Evolutionary conservation across 37 sponge, comb jelly and placozoan genomes (phyloP), one percentile per base, ranked within the genome.

Genomic region (Aphrocallistes beatrix): DNA sequence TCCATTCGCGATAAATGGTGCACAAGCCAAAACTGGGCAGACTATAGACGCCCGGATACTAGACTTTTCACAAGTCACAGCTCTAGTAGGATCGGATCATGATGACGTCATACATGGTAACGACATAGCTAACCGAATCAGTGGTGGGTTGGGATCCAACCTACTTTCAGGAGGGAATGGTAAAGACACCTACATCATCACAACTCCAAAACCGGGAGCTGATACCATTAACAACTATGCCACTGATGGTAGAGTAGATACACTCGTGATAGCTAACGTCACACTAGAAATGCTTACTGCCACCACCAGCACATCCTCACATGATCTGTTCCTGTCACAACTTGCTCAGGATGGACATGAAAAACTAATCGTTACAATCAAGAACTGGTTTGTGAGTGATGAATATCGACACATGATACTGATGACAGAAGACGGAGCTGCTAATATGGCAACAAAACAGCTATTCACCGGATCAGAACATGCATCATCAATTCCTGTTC

Each of bases 141-240:
- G 38, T 36, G 75, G 42, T 36, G 87, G 87, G 48, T 13, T 23
- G 37, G 87, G 87, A 37, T 23, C 82, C 36, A 83, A 87, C 37
- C 25, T 36, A 34, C 34, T 87, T 0, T 37, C 1, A 39, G 87
- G 87, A 36, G 83, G 51, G 3, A 38, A 87, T 1, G 87, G 87
- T 34, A 38, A 36, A 34, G 87, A 87, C 38, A 36, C 37, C 23
- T 87, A 87, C 51, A 17, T 28, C 28, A 47, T 87, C 45, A 21
- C 51, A 1, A 39, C 38, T 37, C 19, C 1, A 19, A 38, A 60
- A 38, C n/a, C n/a, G n/a, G 86, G 86, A 30, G 1, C 0, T 17
- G 83, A 34, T 37, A 37, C 39, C 37, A 82, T 87, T 38, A 48
- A 82, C 37, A 87, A 87, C 51, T 87, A 36, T 82, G 87, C 87